These are phyloP conservation scores for Limnephilus marmoratus DNA, from an alignment of 2,888 invertebrate species.

Conservation along the genomic window DNA sequence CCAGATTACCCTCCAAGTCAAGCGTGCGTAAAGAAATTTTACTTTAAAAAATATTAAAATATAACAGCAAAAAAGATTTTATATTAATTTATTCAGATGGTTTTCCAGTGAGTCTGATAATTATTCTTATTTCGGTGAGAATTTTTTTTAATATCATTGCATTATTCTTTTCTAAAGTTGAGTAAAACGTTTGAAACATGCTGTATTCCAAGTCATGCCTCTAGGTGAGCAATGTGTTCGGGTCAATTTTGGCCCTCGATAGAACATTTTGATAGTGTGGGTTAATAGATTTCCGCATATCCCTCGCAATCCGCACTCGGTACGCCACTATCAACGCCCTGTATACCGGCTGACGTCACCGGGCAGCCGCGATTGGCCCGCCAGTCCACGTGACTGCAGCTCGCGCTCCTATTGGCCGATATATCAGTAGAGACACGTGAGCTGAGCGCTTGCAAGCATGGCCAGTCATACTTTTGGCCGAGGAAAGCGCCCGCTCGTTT, in stretches of 20 bases:
- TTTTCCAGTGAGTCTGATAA: no score
- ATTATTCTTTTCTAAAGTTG: no score
- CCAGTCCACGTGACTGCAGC: constrained; percentile 73
- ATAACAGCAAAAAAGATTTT: no score
- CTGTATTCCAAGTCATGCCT: no score
- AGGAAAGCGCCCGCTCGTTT: constrained; percentile 51
- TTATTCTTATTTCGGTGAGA: no score
- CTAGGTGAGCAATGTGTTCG: no score
- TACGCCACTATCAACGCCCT: constrained; percentile 61
- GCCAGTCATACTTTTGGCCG: constrained; percentile 56
- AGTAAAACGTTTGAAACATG: no score
- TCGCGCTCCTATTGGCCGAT: constrained; percentile 69
- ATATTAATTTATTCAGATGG: no score
- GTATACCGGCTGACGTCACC: constrained; percentile 58
- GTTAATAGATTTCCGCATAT: background rate
- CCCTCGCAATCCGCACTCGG: background rate
- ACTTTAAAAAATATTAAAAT: no score
- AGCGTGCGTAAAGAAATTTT: no score
- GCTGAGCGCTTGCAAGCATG: constrained; percentile 58
- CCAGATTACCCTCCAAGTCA: no score
- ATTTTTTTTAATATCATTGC: no score
- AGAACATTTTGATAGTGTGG: background rate
- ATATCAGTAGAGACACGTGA: constrained; percentile 60
- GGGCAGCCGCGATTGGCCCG: constrained; percentile 69
- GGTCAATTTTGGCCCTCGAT: background rate